Base-by-base conservation (phyloP, 2,797 vertebrate species). In the Mionectes olivaceus region DNA sequence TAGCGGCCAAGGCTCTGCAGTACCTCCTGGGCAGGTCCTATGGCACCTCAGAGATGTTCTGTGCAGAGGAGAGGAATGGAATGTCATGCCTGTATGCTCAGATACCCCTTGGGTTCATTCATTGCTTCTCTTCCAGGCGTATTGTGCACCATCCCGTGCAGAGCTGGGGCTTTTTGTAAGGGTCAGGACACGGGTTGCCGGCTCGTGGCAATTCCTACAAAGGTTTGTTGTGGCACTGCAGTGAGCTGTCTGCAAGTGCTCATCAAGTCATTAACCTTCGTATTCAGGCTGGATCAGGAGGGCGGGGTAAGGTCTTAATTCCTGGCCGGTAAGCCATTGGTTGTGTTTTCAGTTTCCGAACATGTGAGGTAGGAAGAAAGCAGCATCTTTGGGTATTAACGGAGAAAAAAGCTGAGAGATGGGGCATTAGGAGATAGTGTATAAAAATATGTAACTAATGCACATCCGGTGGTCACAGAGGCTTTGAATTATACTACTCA, bases 131-230 rank as follows among this genome's bases (percentile, higher is more conserved):
- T 79, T 30, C 25, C 0, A 3, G 24, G 23, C n/a, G 60, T 13
- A 2, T 8, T 43, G 49, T 56, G 35, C 50, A 19, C 39, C 0
- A 0, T 43, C 71, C 43, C 0, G 1, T 47, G 33, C 28, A 6
- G 25, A 84, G 37, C 18, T 55, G 37, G 30, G 44, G 53, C 7
- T 44, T 76, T 83, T 59, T 74, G 33, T 50, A 8, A 33, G 73
- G 79, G 14, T 18, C 47, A 39, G 60, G 57, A 35, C 44, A 5
- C 2, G 5, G 56, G 44, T 88, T 87, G 52, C 44, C 87, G 93
- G 59, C 75, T 83, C 11, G 3, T 90, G 61, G 73, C 70, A n/a
- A 1, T 59, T 49, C 4, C 1, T 82, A 13, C 49, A 19, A 37
- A 82, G 67, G 17, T 70, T 69, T 47, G 22, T 84, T 2, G 2